These are phyloP conservation scores for Ips nitidus DNA, from an alignment of 1,140 invertebrate species.

Conservation along the genomic window DNA sequence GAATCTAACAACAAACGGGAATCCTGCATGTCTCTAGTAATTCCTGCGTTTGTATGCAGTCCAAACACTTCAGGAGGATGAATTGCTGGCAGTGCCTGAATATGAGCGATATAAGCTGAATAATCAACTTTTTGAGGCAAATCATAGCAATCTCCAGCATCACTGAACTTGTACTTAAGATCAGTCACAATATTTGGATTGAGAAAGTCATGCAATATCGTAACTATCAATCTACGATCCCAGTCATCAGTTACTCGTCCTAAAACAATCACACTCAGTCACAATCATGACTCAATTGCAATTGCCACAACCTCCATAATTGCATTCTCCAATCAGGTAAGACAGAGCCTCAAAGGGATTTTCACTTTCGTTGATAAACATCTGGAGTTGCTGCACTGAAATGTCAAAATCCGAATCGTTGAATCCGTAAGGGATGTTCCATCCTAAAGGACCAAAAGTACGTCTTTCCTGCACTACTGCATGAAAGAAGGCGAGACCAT, in stretches of 20 bases:
- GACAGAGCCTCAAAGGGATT: slow-evolving; percentile 82
- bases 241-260: slow-evolving; percentile 86
- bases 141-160: slow-evolving; percentile 60
- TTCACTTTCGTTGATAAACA: slow-evolving; percentile 68
- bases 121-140: slow-evolving; percentile 69
- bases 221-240: slow-evolving; percentile 83
- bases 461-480: slow-evolving; percentile 77
- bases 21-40: slow-evolving; percentile 77
- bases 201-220: slow-evolving; percentile 80
- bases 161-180: slow-evolving; percentile 61
- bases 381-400: slow-evolving; percentile 81
- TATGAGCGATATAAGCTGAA: slow-evolving; percentile 69
- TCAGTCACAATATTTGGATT: slow-evolving; percentile 69
- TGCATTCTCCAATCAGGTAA: slow-evolving; percentile 90
- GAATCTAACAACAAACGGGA: slow-evolving; percentile 62
- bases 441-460: slow-evolving; percentile 89
- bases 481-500: slow-evolving; percentile 89
- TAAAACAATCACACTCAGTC: slow-evolving; percentile 61
- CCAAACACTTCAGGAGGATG: slow-evolving; percentile 82
- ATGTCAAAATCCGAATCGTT: slow-evolving; percentile 83
- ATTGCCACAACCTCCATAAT: slow-evolving; percentile 91
- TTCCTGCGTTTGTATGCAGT: slow-evolving; percentile 86
- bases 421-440: slow-evolving; percentile 94
- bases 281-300: slow-evolving; percentile 65
- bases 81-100: slow-evolving; percentile 66